These are phyloP conservation scores for Campylomormyrus numenius DNA, from an alignment of 2,113 vertebrate species.

Conservation along the genomic window DNA sequence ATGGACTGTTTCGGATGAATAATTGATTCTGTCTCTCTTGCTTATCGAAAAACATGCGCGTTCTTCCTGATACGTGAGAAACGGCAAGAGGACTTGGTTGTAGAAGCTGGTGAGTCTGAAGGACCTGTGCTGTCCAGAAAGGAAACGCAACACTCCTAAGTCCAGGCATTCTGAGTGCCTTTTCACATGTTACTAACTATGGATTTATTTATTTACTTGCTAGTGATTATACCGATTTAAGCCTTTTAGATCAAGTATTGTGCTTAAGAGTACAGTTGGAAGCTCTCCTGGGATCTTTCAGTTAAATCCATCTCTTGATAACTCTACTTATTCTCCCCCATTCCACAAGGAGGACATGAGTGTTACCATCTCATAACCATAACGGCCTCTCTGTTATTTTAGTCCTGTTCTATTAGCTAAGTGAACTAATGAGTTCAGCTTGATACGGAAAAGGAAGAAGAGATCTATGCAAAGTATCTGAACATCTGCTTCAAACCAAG, in stretches of 20 bases:
- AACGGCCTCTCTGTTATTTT: not conserved
- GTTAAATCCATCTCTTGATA: not conserved
- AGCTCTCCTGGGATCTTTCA: not conserved
- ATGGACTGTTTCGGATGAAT: constrained; percentile 61
- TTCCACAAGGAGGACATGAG: not conserved
- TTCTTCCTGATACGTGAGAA: constrained; percentile 39
- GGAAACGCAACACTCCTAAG: not conserved
- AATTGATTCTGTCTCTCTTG: constrained; percentile 59
- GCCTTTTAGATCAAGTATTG: not conserved
- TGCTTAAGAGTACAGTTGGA: not conserved
- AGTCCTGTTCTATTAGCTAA: not conserved
- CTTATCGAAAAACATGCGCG: constrained; percentile 54
- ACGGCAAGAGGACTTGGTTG: not conserved
- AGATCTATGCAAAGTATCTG: not conserved
- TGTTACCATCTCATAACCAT: not conserved
- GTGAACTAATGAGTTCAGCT: not conserved
- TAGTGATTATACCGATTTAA: not conserved
- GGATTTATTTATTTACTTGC: not conserved
- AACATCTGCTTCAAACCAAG: not conserved
- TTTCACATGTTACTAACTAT: not conserved
- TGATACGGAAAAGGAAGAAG: not conserved
- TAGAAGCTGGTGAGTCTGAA: not conserved
- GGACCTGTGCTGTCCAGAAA: not conserved
- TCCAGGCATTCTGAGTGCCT: not conserved
- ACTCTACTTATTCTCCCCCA: not conserved